These are phyloP conservation scores for Cerastis rubricosa DNA, from an alignment of 2,888 invertebrate species.

Conservation along the genomic window DNA sequence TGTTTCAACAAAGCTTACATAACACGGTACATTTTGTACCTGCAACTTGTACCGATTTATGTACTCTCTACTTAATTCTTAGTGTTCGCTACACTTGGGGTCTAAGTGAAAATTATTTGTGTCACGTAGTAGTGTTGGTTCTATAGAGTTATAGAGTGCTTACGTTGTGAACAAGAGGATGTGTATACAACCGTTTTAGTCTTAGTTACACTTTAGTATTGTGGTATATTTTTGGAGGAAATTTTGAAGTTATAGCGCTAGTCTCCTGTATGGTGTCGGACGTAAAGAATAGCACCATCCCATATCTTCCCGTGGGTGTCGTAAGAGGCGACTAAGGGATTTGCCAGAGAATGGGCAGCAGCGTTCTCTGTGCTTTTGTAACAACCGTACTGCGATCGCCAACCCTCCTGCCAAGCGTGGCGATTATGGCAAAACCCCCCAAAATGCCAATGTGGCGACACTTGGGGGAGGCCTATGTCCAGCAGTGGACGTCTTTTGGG, in stretches of 20 bases:
- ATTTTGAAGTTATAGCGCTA: not conserved
- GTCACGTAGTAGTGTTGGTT: constrained; percentile 58
- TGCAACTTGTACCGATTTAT: constrained; percentile 72
- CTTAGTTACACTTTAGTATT: constrained; percentile 12
- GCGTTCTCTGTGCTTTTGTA: too few species aligned
- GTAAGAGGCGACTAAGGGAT: too few species aligned
- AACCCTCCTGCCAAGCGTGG: too few species aligned
- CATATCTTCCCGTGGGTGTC: too few species aligned
- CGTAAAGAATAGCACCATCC: too few species aligned
- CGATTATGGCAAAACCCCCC: too few species aligned
- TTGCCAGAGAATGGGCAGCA: too few species aligned
- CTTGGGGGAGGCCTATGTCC: too few species aligned
- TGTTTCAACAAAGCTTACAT: constrained; percentile 74
- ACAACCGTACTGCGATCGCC: too few species aligned
- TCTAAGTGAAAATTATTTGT: constrained; percentile 65
- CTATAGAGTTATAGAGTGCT: constrained; percentile 58
- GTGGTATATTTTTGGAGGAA: constrained; percentile 1
- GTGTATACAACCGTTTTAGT: constrained; percentile 27
- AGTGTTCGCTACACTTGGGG: constrained; percentile 57
- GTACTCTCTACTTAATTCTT: constrained; percentile 75
- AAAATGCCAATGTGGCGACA: too few species aligned
- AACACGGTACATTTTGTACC: constrained; percentile 74
- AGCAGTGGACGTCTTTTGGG: too few species aligned
- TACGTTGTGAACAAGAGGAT: constrained; percentile 34
- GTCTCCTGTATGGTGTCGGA: too few species aligned